Evolutionary conservation across 2,113 vertebrate species (phyloP).

Genomic region (Spheniscus mendiculus): DNA sequence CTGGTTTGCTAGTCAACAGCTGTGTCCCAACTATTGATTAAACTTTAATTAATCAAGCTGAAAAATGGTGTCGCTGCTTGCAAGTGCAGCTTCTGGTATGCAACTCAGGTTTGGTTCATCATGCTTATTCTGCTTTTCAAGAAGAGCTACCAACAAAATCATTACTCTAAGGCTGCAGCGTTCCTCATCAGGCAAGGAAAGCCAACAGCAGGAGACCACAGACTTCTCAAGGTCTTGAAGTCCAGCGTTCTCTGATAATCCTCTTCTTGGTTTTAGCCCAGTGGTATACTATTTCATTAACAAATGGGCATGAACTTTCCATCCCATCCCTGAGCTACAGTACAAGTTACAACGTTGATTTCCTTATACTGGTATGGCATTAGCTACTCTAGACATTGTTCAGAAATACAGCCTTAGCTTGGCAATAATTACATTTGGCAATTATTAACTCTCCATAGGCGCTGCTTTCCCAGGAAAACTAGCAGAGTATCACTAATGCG

Average conservation of each 20-base stretch:
- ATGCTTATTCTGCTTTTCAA: not conserved
- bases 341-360: not conserved
- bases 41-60: conserved; percentile 18
- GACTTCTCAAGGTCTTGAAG: not conserved
- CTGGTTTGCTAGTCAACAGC: conserved; percentile 28
- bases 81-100: not conserved
- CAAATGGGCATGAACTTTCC: not conserved
- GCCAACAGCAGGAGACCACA: not conserved
- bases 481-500: not conserved
- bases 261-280: not conserved
- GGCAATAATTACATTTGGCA: not conserved
- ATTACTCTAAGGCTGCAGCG: not conserved
- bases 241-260: not conserved
- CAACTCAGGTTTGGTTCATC: not conserved
- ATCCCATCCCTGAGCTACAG: not conserved
- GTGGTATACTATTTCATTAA: not conserved
- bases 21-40: conserved; percentile 18
- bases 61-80: not conserved
- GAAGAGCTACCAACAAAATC: not conserved
- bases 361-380: not conserved
- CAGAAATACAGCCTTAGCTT: not conserved
- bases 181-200: not conserved
- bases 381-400: not conserved
- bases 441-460: conserved; percentile 14
- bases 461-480: not conserved